Percentiles rank a stretch among this genome's conserved stretches.
phyloP scores from a whole-genome alignment of 2,113 vertebrate species.

The Halcyon malimbica region DNA sequence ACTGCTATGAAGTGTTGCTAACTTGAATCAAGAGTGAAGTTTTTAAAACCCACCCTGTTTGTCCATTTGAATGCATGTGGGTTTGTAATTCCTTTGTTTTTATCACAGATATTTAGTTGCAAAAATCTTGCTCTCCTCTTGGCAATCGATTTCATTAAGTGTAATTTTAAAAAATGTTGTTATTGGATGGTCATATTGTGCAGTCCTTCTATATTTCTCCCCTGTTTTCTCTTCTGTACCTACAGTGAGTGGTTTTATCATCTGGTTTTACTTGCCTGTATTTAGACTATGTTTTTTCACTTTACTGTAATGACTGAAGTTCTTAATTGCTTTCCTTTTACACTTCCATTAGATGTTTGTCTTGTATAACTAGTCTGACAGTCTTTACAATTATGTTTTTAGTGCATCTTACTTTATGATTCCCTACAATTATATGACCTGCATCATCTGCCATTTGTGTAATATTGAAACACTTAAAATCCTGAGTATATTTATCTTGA shows the following conservation, averaged over 20 bases:
- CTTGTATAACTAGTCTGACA: background rate
- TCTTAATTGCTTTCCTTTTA: background rate
- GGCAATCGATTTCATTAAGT: background rate
- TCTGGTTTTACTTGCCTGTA: background rate
- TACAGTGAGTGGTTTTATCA: background rate
- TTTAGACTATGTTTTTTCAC: background rate
- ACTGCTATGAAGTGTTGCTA: background rate
- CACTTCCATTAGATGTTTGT: background rate
- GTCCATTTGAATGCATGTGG: background rate
- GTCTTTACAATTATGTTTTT: background rate
- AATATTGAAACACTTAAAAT: background rate
- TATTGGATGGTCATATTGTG: background rate
- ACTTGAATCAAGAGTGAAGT: background rate
- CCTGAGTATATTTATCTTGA: background rate
- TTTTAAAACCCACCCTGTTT: background rate
- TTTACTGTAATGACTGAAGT: background rate
- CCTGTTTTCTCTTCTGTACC: background rate
- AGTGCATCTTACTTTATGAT: background rate
- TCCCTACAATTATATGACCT: background rate
- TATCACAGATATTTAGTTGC: background rate
- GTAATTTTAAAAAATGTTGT: background rate
- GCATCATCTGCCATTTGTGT: rapidly evolving
- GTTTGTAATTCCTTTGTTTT: background rate
- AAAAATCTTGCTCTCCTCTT: background rate
- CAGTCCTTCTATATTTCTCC: background rate